phyloP scores from a whole-genome alignment of 1,140 invertebrate species.

The Calosoma granatense region DNA sequence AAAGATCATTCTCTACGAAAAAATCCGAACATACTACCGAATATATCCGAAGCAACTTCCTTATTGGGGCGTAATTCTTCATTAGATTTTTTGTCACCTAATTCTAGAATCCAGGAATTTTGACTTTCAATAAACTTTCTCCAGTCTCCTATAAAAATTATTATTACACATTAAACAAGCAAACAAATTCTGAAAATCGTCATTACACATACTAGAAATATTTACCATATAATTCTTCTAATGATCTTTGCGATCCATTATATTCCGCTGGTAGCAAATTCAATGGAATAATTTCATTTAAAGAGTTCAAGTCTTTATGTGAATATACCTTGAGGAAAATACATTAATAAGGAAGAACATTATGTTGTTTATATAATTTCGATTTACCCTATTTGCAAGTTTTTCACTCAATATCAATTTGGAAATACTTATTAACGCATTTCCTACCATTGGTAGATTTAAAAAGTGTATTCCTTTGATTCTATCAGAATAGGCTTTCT shows the following conservation, averaged over 20 bases:
- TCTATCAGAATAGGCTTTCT: not conserved
- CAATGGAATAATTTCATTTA: not conserved
- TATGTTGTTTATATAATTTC: not conserved
- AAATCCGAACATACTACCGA: not conserved
- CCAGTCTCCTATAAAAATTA: not conserved
- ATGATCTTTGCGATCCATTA: not conserved
- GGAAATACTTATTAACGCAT: not conserved
- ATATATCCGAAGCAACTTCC: not conserved
- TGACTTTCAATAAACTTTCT: not conserved
- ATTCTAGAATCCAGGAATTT: not conserved
- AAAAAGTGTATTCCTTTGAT: slow-evolving; percentile 4
- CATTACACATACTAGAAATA: not conserved
- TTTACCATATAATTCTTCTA: slow-evolving; percentile 5
- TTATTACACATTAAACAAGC: not conserved
- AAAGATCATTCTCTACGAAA: not conserved
- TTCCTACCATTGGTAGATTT: not conserved
- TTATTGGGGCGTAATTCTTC: not conserved
- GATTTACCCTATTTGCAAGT: not conserved
- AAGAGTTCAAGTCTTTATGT: not conserved
- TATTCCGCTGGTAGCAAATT: not conserved
- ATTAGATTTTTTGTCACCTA: not conserved
- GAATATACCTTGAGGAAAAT: not conserved
- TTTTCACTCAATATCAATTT: not conserved
- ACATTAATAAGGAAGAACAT: not conserved
- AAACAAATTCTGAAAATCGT: not conserved